phyloP scores from a whole-genome alignment of 2,797 vertebrate species.

The Diplodus sargus region DNA sequence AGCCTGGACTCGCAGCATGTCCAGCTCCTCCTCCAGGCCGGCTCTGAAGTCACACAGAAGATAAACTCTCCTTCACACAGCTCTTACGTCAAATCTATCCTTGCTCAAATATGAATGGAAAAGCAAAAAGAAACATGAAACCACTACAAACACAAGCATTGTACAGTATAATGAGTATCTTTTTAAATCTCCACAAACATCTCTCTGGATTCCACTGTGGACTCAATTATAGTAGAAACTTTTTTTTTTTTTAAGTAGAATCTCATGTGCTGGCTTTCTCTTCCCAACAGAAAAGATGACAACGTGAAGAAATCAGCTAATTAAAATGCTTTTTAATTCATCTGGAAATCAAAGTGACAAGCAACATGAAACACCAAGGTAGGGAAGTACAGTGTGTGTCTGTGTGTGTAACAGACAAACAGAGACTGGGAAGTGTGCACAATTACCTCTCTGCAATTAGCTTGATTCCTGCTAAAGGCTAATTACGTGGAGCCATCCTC shows the following conservation, averaged over 20 bases:
- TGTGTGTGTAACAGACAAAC: slow-evolving; percentile 71
- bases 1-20: slow-evolving; percentile 85
- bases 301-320: slow-evolving; percentile 72
- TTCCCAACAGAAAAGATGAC: slow-evolving; percentile 55
- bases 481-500: slow-evolving; percentile 84
- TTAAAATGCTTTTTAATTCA: slow-evolving; percentile 82
- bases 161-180: slow-evolving; percentile 33
- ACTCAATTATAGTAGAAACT: slow-evolving; percentile 37
- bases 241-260: slow-evolving; percentile 48
- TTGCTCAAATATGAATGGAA: slow-evolving; percentile 6
- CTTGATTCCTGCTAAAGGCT: slow-evolving; percentile 87
- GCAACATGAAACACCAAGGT: slow-evolving; percentile 80
- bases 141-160: background rate
- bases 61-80: slow-evolving; percentile 15
- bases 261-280: slow-evolving; percentile 50
- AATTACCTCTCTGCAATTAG: slow-evolving; percentile 88
- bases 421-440: slow-evolving; percentile 79
- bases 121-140: slow-evolving; percentile 5
- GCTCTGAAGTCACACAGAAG: slow-evolving; percentile 79
- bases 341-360: slow-evolving; percentile 85
- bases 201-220: slow-evolving; percentile 36
- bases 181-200: slow-evolving; percentile 48
- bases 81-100: slow-evolving; percentile 1
- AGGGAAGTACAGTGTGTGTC: slow-evolving; percentile 57
- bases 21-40: slow-evolving; percentile 89